A percentile compares a stretch with the other conserved stretches of the same genome.
phyloP scores from a whole-genome alignment of 2,113 vertebrate species.

The Mohoua ochrocephala region DNA sequence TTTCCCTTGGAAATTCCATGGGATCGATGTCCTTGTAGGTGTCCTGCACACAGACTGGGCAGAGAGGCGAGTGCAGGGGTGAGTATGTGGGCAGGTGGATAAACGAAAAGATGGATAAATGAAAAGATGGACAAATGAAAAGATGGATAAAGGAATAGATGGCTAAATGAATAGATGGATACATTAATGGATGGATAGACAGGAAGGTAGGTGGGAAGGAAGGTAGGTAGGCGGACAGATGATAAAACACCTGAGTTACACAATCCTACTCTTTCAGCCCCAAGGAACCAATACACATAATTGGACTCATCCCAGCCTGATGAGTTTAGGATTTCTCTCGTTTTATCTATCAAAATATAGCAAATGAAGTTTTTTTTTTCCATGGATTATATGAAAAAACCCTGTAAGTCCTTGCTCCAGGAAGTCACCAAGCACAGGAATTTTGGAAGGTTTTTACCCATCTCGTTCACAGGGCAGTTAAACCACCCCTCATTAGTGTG shows the following conservation, averaged over 20 bases:
- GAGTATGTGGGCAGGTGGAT: no score
- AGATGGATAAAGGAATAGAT: rapidly evolving
- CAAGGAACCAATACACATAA: neutral
- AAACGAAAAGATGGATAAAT: neutral
- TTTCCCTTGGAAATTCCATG: neutral
- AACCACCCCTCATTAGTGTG: neutral
- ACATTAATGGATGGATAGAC: neutral
- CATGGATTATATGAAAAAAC: no score
- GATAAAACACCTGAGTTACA: neutral
- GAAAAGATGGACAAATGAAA: rapidly evolving
- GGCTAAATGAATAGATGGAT: rapidly evolving
- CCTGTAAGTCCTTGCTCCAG: neutral
- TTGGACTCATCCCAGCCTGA: neutral
- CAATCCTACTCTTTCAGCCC: neutral
- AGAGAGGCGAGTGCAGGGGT: rapidly evolving
- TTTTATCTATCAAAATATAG: neutral
- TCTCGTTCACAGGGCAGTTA: neutral
- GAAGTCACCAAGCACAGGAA: neutral
- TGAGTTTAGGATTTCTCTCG: neutral
- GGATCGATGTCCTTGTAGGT: rapidly evolving
- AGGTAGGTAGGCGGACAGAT: neutral
- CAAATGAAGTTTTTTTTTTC: neutral
- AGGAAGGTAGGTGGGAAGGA: neutral
- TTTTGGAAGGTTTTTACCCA: neutral
- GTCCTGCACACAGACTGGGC: neutral